These are phyloP conservation scores for Caretta caretta DNA, from an alignment of 2,113 vertebrate species.

Conservation along the genomic window DNA sequence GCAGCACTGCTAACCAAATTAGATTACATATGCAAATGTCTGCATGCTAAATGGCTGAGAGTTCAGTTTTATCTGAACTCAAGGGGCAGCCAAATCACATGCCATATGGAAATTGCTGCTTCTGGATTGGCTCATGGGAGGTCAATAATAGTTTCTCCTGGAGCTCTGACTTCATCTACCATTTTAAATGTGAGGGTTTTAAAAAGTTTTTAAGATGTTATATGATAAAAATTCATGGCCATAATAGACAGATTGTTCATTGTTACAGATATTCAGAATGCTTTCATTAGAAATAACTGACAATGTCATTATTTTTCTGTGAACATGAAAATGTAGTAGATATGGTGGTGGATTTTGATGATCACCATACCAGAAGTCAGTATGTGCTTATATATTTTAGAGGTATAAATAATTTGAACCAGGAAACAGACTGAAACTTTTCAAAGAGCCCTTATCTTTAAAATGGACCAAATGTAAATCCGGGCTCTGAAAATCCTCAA, in stretches of 20 bases:
- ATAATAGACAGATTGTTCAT: background rate
- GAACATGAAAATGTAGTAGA: background rate
- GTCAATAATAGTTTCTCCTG: background rate
- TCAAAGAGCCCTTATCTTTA: background rate
- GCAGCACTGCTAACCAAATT: conserved; percentile 14
- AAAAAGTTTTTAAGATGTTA: conserved; percentile 2
- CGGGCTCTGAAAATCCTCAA: background rate
- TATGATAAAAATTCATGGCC: background rate
- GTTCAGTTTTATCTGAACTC: conserved; percentile 33
- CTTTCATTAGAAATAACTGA: too few species aligned
- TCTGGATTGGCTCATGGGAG: background rate
- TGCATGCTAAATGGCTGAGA: conserved; percentile 12
- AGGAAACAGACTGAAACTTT: background rate
- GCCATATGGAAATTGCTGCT: conserved; percentile 25
- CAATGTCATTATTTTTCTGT: background rate
- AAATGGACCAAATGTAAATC: conserved; percentile 23
- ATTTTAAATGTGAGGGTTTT: conserved; percentile 3
- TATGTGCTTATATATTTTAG: background rate
- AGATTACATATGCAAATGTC: background rate
- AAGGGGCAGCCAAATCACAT: conserved; percentile 3
- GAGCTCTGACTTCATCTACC: background rate
- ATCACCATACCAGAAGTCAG: background rate
- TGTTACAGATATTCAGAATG: too few species aligned
- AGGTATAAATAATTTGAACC: background rate
- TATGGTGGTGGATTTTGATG: background rate